Evolutionary conservation across 2,888 invertebrate species (phyloP), one percentile per base, ranked within the genome.

Genomic region (Plemyria rubiginata): DNA sequence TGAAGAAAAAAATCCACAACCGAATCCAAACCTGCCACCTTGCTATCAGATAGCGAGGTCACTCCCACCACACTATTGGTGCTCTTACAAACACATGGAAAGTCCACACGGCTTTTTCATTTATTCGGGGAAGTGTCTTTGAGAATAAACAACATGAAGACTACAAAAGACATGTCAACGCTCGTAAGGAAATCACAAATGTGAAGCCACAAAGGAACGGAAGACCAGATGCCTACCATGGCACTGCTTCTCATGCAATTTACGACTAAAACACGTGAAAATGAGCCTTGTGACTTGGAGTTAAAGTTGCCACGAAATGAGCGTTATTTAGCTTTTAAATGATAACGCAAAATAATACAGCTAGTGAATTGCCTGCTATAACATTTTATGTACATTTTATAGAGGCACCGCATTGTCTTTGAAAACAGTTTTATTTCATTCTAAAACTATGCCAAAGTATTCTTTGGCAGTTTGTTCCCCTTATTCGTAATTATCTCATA

Each of bases 171-270:
- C 52, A 49, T 60, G 49, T 45, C 50, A 63, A 62, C 53, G 38
- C 46, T 45, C 12, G n/a, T 49, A 65, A 62, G 65, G 63, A 71
- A 63, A 65, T 62, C 46, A 55, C 64, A 62, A 60, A 57, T 52
- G 15, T 55, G 71, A 71, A 71, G 64, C 66, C 70, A 68, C 66
- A 70, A 71, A 71, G 48, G 63, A 70, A 40, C 71, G 70, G 70
- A 70, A 68, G 70, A 65, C 65, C 70, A 71, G 68, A 65, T 70
- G 70, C 68, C 38, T 40, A 28, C 57, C 55, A 58, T 41, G 61
- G n/a, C 40, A 28, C 12, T 54, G 48, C 50, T 69, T 69, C 67
- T 65, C 71, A 66, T 65, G 61, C 59, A 41, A 45, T 59, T 60
- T 66, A 48, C 9, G 16, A 45, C 9, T 9, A 16, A 16, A 36